Conservation (phyloP, 2,113 vertebrate species). For the Salvator merianae region DNA sequence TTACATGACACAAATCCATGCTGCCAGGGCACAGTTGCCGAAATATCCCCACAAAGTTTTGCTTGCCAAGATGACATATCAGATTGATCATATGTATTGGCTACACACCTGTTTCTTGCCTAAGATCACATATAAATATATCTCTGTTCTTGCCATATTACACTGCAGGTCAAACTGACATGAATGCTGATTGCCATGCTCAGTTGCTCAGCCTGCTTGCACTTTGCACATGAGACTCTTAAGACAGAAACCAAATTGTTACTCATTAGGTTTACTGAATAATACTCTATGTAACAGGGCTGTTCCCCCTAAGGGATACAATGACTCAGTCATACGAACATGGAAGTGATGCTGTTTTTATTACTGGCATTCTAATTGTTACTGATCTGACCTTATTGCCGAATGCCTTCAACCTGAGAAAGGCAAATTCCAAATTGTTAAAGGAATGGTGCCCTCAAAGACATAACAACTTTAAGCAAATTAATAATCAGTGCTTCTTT, state of each 20-base stretch:
- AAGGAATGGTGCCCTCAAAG: neutral
- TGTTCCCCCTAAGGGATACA: neutral
- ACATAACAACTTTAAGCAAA: slow-evolving; percentile 20
- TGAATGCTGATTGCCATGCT: neutral
- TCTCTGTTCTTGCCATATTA: neutral
- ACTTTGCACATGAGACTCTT: neutral
- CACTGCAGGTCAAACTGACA: neutral
- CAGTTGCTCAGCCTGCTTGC: neutral
- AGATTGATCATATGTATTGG: slow-evolving; percentile 6
- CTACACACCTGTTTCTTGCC: neutral
- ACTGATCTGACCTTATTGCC: neutral
- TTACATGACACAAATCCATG: neutral
- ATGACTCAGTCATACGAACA: slow-evolving; percentile 7
- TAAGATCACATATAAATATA: slow-evolving; percentile 4
- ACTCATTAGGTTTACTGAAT: neutral
- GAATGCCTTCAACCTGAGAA: neutral
- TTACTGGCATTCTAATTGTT: neutral
- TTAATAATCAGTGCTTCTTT: slow-evolving; percentile 20
- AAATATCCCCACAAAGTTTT: neutral
- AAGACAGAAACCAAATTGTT: neutral
- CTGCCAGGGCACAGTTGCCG: neutral
- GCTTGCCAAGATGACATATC: neutral
- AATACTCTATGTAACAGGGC: slow-evolving; percentile 4
- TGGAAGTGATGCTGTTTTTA: neutral
- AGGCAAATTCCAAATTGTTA: neutral